Conservation (phyloP, 2,113 vertebrate genomes). For the Dendrocopos noguchii region DNA sequence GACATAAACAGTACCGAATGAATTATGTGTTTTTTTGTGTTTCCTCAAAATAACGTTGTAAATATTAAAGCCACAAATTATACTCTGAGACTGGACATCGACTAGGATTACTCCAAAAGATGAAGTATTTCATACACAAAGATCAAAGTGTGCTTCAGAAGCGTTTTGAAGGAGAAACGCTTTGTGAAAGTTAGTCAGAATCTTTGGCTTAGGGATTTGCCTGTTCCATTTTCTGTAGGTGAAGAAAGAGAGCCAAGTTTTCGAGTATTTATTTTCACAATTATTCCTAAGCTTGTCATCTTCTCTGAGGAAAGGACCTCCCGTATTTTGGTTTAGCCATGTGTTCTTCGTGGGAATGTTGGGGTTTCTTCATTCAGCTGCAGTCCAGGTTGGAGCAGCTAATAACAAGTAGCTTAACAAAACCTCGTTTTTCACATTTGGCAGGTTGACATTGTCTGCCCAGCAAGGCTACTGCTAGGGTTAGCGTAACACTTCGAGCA, state of each 20-base stretch:
- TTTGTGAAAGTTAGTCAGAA: not conserved
- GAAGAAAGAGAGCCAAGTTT: slow-evolving; percentile 38
- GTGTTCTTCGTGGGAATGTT: not conserved
- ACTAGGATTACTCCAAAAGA: not conserved
- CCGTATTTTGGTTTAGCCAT: not conserved
- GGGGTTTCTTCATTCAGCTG: not conserved
- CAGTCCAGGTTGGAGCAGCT: slow-evolving; percentile 13
- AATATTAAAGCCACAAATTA: slow-evolving; percentile 52
- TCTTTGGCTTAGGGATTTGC: not conserved
- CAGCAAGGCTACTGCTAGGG: not conserved
- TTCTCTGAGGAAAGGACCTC: slow-evolving; percentile 29
- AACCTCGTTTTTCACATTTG: not conserved
- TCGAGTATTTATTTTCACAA: slow-evolving; percentile 42
- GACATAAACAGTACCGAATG: slow-evolving; percentile 5
- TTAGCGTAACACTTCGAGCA: not conserved
- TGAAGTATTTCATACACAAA: slow-evolving; percentile 5
- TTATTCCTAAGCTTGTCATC: slow-evolving; percentile 41
- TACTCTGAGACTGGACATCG: not conserved
- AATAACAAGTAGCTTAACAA: slow-evolving; percentile 2
- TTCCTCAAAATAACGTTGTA: slow-evolving; percentile 42
- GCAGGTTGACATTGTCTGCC: not conserved
- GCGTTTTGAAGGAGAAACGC: not conserved
- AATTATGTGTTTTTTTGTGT: not conserved
- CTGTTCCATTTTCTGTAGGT: not conserved
- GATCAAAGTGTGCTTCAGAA: slow-evolving; percentile 20